phyloP scores from a whole-genome alignment of 2,888 invertebrate genomes.

The Odontocerum albicorne region DNA sequence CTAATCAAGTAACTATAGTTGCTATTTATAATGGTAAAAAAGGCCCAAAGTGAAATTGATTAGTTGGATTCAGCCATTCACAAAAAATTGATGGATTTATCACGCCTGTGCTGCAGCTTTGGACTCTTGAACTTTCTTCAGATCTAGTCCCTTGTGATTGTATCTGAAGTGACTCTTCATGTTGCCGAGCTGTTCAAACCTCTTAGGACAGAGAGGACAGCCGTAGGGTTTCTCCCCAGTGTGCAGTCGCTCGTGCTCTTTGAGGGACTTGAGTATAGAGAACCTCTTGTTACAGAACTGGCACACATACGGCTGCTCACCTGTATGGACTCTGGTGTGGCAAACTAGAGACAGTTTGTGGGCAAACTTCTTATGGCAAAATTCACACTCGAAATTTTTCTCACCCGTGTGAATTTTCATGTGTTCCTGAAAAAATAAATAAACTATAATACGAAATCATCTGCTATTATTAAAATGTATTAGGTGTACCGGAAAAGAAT shows the following conservation, averaged over 20 bases:
- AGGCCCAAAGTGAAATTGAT: too few relatives aligned
- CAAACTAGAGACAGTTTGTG: conserved; percentile 20
- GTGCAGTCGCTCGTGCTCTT: conserved; percentile 19
- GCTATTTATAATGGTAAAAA: too few relatives aligned
- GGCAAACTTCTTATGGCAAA: conserved; percentile 17
- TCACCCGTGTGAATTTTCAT: conserved; percentile 25
- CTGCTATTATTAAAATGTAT: too few relatives aligned
- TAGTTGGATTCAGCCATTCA: too few relatives aligned
- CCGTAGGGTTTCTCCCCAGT: conserved; percentile 20
- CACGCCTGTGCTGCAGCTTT: not conserved
- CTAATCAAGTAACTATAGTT: too few relatives aligned
- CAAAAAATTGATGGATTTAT: not conserved
- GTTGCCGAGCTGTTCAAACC: conserved; percentile 20
- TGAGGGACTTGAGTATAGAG: conserved; percentile 15
- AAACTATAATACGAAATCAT: too few relatives aligned
- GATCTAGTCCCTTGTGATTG: conserved; percentile 21
- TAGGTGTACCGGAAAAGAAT: too few relatives aligned
- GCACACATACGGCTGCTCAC: conserved; percentile 19
- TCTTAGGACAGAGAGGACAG: conserved; percentile 19
- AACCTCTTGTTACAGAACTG: conserved; percentile 19
- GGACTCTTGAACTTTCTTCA: conserved; percentile 13
- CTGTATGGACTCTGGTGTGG: conserved; percentile 18
- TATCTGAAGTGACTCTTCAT: conserved; percentile 27
- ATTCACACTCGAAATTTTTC: conserved; percentile 15
- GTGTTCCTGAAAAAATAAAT: conserved; percentile 16